A percentile compares a stretch with the other conserved stretches of the same genome.
These are phyloP conservation scores for Orius insidiosus DNA, from an alignment of 1,140 invertebrate genomes.

Conservation along the genomic window DNA sequence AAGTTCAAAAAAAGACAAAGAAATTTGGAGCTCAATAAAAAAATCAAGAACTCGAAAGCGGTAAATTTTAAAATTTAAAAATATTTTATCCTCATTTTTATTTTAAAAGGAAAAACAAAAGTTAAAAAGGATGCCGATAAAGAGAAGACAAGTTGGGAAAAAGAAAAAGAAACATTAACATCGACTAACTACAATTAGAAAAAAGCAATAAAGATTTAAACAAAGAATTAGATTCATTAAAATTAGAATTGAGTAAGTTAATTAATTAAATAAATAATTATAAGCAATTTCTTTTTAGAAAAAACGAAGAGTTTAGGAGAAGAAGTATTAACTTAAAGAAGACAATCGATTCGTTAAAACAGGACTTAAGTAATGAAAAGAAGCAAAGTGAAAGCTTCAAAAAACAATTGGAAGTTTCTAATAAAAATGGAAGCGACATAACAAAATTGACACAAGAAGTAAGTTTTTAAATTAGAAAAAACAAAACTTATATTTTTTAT, in stretches of 20 bases:
- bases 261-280: neutral
- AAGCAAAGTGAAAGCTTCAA: conserved; percentile 12
- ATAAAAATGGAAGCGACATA: conserved; percentile 4
- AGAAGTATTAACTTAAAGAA: conserved; percentile 15
- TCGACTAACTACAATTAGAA: conserved; percentile 26
- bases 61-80: conserved; percentile 9
- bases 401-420: conserved; percentile 15
- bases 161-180: conserved; percentile 19
- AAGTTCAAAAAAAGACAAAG: conserved; percentile 30
- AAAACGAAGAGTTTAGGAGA: conserved; percentile 5
- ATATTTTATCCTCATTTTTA: neutral
- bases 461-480: conserved; percentile 2
- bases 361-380: conserved; percentile 15
- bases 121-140: conserved; percentile 15
- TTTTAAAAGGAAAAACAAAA: conserved; percentile 19
- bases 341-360: conserved; percentile 13
- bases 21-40: conserved; percentile 26
- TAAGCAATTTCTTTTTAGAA: conserved; percentile 1
- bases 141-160: conserved; percentile 16
- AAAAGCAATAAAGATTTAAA: conserved; percentile 26
- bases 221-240: conserved; percentile 31
- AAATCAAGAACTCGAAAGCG: conserved; percentile 15
- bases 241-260: conserved; percentile 24
- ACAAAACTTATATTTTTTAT: conserved; percentile 12
- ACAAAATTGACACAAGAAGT: conserved; percentile 16